Evolutionary conservation across 2,888 invertebrate genomes (phyloP), one percentile per base, ranked within the genome.

Genomic region (Oxystoma pomonae): DNA sequence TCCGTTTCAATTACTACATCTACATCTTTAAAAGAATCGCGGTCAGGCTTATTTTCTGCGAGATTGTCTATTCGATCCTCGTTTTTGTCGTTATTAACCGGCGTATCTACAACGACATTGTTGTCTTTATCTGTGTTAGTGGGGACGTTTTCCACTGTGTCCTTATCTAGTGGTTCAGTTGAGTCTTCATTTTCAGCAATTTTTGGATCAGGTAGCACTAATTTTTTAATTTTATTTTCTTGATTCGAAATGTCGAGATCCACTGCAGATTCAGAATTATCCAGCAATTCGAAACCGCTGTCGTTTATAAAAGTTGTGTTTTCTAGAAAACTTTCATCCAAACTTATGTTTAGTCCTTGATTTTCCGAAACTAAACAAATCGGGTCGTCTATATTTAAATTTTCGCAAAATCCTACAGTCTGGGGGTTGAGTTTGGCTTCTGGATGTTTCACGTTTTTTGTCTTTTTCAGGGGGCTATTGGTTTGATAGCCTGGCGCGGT

Each of bases 351-450:
- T 19, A 61, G 62, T 1, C 69, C 68, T 17, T 64, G 57, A 1
- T 58, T 64, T 64, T 71, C 68, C 12, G 70, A 68, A 16, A 72
- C 68, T 18, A 69, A 61, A 19, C 65, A 62, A 53, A 91, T 80
- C 0, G 96, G 96, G 81, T 97, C 95, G 76, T 91, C 90, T 62
- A 97, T 86, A 0, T 87, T 86, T 51, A 92, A 77, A 66, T 78
- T 84, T 57, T 87, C 83, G 78, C 91, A 92, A 55, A 92, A 83
- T 16, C 80, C 75, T 16, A 83, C 81, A 7, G 90, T 90, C 76
- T 92, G 92, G 16, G 87, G 85, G 75, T 92, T 92, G 22, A 86
- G 75, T 69, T 84, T 78, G 1, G 87, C 83, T 55, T 81, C 81
- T 56, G 62, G 62, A 62, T 71, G 68, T 35, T 59, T 62, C 1